A percentile compares a stretch with the other conserved stretches of the same genome.
Evolutionary conservation across 2,113 vertebrate species (phyloP).

Genomic region (Larimichthys polyactis): DNA sequence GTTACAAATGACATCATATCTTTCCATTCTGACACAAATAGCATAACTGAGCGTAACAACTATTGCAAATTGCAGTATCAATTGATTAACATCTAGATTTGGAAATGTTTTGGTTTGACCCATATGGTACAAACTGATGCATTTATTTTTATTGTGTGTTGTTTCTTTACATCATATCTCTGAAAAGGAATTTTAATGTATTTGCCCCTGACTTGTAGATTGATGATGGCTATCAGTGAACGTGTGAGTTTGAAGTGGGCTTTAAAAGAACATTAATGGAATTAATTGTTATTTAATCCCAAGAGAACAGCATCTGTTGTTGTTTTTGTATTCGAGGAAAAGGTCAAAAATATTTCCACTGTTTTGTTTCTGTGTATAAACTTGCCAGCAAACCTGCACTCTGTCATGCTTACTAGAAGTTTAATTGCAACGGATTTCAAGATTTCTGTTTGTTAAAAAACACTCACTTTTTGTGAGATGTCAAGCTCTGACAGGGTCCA

Average conservation of each 20-base stretch:
- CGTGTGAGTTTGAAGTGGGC: neutral
- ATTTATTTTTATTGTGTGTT: neutral
- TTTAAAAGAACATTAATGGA: slow-evolving; percentile 7
- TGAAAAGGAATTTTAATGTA: neutral
- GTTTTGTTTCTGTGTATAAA: neutral
- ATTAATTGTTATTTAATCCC: slow-evolving; percentile 14
- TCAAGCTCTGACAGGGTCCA: neutral
- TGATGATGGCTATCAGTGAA: neutral
- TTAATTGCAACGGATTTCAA: neutral
- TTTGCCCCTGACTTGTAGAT: neutral
- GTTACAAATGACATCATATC: neutral
- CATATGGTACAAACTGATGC: neutral
- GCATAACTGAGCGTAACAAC: neutral
- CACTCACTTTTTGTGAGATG: neutral
- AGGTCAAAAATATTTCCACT: slow-evolving; percentile 14
- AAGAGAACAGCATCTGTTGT: slow-evolving; percentile 11
- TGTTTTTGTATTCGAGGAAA: slow-evolving; percentile 7
- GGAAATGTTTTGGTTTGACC: neutral
- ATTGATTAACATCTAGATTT: neutral
- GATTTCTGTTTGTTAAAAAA: neutral
- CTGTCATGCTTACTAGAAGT: neutral
- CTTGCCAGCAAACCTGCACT: neutral
- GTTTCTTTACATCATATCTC: neutral
- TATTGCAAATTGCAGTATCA: neutral
- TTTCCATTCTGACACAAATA: neutral